Evolutionary conservation across 2,113 vertebrate genomes (phyloP).

Genomic region (Cephalopterus ornatus): DNA sequence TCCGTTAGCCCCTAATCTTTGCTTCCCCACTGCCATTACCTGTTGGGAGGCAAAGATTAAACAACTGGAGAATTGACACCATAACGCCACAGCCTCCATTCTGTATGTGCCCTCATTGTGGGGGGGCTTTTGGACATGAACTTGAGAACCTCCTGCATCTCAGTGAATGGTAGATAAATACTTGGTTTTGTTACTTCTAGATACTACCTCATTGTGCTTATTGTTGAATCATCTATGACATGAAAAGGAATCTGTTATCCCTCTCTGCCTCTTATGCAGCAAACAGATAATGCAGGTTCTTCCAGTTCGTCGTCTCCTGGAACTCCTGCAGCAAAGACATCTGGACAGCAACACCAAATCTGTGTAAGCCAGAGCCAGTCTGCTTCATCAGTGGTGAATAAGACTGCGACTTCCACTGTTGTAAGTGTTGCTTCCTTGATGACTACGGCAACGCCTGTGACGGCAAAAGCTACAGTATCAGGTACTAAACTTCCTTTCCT

Average conservation of each 20-base stretch:
- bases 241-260: neutral
- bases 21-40: neutral
- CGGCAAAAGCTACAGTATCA: constrained; percentile 86
- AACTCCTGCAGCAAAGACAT: constrained; percentile 55
- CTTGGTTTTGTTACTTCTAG: neutral
- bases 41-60: neutral
- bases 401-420: constrained; percentile 60
- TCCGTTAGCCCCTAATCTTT: neutral
- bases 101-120: accelerated
- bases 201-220: neutral
- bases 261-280: neutral
- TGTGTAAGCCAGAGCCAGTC: constrained; percentile 64
- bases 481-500: constrained; percentile 70
- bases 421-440: constrained; percentile 81
- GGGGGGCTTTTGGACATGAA: neutral
- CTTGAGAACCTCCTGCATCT: neutral
- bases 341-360: constrained; percentile 70
- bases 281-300: constrained; percentile 58
- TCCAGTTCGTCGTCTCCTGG: constrained; percentile 56
- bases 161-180: neutral
- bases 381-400: constrained; percentile 54
- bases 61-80: neutral
- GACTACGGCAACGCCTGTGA: constrained; percentile 68
- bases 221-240: neutral
- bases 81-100: neutral